phyloP scores from a whole-genome alignment of 2,113 vertebrate species.

The Daphoenositta chrysoptera region DNA sequence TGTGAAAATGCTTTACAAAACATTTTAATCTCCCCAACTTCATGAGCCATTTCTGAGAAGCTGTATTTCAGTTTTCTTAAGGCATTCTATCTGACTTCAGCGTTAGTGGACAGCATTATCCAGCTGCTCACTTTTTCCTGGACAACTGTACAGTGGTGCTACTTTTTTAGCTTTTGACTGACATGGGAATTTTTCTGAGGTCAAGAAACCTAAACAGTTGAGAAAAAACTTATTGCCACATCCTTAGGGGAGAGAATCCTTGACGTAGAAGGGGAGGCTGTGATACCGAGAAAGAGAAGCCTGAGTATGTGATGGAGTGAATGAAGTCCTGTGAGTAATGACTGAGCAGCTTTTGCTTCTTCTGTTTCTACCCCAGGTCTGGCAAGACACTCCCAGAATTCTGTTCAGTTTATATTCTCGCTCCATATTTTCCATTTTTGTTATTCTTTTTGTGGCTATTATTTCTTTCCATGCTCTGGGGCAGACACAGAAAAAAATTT shows the following conservation, averaged over 20 bases:
- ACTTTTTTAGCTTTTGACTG: neutral
- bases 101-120: neutral
- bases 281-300: neutral
- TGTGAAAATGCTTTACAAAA: neutral
- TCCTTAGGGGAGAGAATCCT: neutral
- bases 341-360: neutral
- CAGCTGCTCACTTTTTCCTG: neutral
- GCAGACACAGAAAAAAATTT: neutral
- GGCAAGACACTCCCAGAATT: neutral
- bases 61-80: neutral
- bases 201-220: neutral
- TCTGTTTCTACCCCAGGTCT: neutral
- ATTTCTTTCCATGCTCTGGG: neutral
- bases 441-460: neutral
- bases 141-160: neutral
- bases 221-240: neutral
- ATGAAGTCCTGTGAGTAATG: neutral
- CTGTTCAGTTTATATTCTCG: neutral
- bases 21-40: neutral
- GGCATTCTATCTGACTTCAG: neutral
- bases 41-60: neutral
- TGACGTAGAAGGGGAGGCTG: neutral
- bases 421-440: neutral
- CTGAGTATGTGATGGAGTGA: neutral
- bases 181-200: neutral